Base-by-base conservation (phyloP, 1,140 invertebrate genomes). In the Drosophila ogumai region DNA sequence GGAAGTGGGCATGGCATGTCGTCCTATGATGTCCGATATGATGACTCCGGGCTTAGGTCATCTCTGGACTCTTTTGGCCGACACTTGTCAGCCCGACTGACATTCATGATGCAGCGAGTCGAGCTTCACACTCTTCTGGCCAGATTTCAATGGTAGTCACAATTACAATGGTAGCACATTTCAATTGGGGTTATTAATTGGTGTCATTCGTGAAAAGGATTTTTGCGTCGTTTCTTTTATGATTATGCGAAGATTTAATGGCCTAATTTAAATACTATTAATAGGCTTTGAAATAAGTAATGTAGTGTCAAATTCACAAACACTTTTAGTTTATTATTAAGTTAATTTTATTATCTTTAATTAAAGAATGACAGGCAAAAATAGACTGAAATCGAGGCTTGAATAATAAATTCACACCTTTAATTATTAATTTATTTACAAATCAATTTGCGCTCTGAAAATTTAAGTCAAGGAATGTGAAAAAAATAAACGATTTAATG, bases 21-120 rank as follows among this genome's bases (percentile, higher is more conserved):
- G 69, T 55, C 31, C 40, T 52, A 32, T 59, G 19, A 50, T 66
- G 71, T 76, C 61, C 56, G 38, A 41, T 40, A 73, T 63, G 69
- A 74, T 75, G 72, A 63, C 60, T 49, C 47, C 32, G 47, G 40
- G 71, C 69, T 46, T 25, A 74, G 68, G 52, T 54, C 71, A 47
- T 52, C 56, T 55, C 69, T 31, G 47, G 32, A 41, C 49, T 61
- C 47, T 50, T 49, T 61, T 46, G 47, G 34, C 28, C 40, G 68
- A 40, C 47, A 74, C 68, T 75, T 75, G 71, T 75, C 73, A 75
- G 68, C 6, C 40, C 34, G 52, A 60, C 49, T 72, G 71, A 59
- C 56, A 55, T 47, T 73, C 40, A 44, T 73, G 28, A 46, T 41
- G 56, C 41, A 74, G 22, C 22, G 9, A 25, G n/a, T 40, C 6